Percentiles rank a stretch among this genome's conserved stretches.
Evolutionary conservation across 53 echinoderm and acorn worm species (phyloP).

Genomic region (Mesocentrotus franciscanus): DNA sequence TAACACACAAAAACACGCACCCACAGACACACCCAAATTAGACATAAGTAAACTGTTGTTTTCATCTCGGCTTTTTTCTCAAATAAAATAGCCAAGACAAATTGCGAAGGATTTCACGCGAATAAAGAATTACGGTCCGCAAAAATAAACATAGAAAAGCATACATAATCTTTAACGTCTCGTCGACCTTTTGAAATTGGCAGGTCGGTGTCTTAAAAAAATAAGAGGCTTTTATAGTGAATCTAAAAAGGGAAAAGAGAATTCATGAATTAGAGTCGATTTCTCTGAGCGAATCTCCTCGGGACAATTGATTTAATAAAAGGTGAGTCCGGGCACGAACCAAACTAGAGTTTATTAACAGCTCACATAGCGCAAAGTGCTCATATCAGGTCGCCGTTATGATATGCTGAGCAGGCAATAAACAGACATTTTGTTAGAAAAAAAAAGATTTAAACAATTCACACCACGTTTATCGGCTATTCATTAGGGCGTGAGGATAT

Average conservation of each 20-base stretch:
- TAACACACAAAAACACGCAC: too few relatives aligned
- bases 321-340: neutral
- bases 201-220: neutral
- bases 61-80: too few relatives aligned
- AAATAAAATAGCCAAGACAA: neutral
- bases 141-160: neutral
- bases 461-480: neutral
- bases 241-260: neutral
- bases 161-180: neutral
- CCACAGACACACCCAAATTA: too few relatives aligned
- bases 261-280: conserved; percentile 25
- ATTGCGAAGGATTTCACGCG: neutral
- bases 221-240: conserved; percentile 11
- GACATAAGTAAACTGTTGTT: too few relatives aligned
- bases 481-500: neutral
- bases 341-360: conserved; percentile 6
- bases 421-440: neutral
- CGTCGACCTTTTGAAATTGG: neutral
- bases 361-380: conserved; percentile 31
- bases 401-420: conserved; percentile 25
- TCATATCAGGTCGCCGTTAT: conserved; percentile 1
- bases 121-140: neutral
- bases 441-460: neutral
- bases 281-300: conserved; percentile 10
- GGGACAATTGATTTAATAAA: conserved; percentile 35